Evolutionary conservation across 2,888 invertebrate genomes (phyloP).

Genomic region (Aplocera efformata): DNA sequence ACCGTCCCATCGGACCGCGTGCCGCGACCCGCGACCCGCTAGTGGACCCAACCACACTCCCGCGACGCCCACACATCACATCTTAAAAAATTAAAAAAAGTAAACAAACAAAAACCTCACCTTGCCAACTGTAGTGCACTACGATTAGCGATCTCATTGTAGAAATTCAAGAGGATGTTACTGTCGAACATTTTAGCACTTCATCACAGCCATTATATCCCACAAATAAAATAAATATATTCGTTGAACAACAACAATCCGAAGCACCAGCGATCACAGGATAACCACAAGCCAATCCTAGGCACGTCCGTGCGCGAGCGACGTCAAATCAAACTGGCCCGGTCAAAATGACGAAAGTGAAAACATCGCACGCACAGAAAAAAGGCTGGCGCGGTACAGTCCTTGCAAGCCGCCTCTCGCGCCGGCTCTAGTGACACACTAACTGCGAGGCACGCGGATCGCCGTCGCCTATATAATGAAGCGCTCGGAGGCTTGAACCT

Average conservation of each 20-base stretch:
- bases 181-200: slow-evolving; percentile 79
- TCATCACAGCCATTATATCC: slow-evolving; percentile 75
- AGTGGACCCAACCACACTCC: slow-evolving; percentile 15
- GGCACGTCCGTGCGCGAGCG: slow-evolving; percentile 78
- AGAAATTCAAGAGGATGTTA: slow-evolving; percentile 73
- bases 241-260: slow-evolving; percentile 68
- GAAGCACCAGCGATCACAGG: slow-evolving; percentile 73
- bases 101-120: slow-evolving; percentile 71
- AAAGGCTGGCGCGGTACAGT: slow-evolving; percentile 75
- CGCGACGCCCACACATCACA: slow-evolving; percentile 37
- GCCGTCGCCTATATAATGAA: slow-evolving; percentile 77
- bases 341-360: slow-evolving; percentile 81
- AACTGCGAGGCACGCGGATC: slow-evolving; percentile 74
- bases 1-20: slow-evolving; percentile 52
- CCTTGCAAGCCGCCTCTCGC: slow-evolving; percentile 78
- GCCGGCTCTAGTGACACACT: slow-evolving; percentile 77
- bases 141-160: slow-evolving; percentile 78
- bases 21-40: slow-evolving; percentile 19
- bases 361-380: slow-evolving; percentile 80
- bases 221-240: slow-evolving; percentile 51
- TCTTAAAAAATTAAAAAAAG: slow-evolving; percentile 51
- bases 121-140: slow-evolving; percentile 79
- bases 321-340: slow-evolving; percentile 78
- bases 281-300: slow-evolving; percentile 70
- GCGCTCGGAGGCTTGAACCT: slow-evolving; percentile 64